Base-by-base conservation (phyloP, 2,113 vertebrate genomes). In the Paramisgurnus dabryanus region DNA sequence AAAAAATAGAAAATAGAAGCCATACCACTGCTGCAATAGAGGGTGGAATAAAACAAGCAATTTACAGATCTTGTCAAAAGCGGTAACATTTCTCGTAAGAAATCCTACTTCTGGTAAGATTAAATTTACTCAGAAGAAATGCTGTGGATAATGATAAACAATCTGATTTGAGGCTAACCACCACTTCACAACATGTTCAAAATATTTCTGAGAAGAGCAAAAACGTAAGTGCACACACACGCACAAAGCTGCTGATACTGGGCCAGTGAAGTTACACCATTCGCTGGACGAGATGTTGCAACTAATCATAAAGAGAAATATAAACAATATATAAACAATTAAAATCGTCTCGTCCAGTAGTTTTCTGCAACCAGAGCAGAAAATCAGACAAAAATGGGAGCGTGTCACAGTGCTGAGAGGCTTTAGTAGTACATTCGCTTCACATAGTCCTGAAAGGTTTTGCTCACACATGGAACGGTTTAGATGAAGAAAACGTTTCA, bases 1-100 rank as follows among this genome's bases (percentile, higher is more conserved):
- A 41, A 41, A 61, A 55, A 81, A 79, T 53, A 83, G n/a, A 79
- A 80, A 65, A 74, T 8, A 60, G 53, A 76, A 80, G 34, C 55
- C 78, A 82, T 64, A 60, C 67, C 65, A 83, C 72, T 76, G 67
- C 83, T 85, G 78, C 80, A 86, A 80, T 83, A 86, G 57, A 65
- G 50, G 72, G 34, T 68, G 64, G 57, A 65, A 78, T 15, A 75
- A 77, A 65, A 43, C 69, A 85, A 82, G 81, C 74, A 80, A 76
- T 80, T 86, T 80, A 82, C 58, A 82, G 67, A 77, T 75, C 79
- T 84, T 84, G 87, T 87, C 86, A 88, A 78, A 88, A 86, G 75
- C 74, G 82, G 80, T 78, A 43, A 70, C 70, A 78, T 79, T 88
- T 79, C 63, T 72, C 60, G 73, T 76, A 64, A 76, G 60, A 76